A percentile compares a stretch with the other conserved stretches of the same genome.
These are phyloP conservation scores for Melinopterus prodromus DNA, from an alignment of 2,888 invertebrate species.

Conservation along the genomic window DNA sequence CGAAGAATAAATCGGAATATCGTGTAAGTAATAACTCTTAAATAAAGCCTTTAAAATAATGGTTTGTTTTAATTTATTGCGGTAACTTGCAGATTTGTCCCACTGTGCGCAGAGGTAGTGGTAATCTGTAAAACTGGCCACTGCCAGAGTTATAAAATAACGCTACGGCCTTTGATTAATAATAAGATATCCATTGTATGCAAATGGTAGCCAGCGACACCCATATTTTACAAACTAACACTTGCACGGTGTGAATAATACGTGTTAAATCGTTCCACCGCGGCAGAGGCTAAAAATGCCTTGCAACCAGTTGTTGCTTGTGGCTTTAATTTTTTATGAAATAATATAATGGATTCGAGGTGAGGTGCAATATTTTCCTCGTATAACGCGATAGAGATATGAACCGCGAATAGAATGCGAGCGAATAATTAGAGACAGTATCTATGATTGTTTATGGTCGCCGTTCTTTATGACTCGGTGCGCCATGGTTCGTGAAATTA, in stretches of 20 bases:
- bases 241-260: slow-evolving; percentile 28
- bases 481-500: neutral
- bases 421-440: slow-evolving; percentile 4
- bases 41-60: neutral
- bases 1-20: neutral
- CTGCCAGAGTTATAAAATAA: slow-evolving; percentile 41
- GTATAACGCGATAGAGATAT: neutral
- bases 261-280: slow-evolving; percentile 5
- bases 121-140: slow-evolving; percentile 30
- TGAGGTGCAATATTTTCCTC: neutral
- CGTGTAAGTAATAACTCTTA: neutral
- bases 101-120: slow-evolving; percentile 17
- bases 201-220: slow-evolving; percentile 48
- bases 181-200: slow-evolving; percentile 51
- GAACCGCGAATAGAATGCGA: neutral
- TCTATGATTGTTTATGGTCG: neutral
- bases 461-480: neutral
- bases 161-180: slow-evolving; percentile 49
- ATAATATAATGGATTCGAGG: neutral
- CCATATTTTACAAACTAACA: slow-evolving; percentile 44
- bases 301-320: neutral
- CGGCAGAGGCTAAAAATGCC: neutral
- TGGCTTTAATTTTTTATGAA: neutral
- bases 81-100: slow-evolving; percentile 10
- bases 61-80: neutral